phyloP scores from a whole-genome alignment of 2,113 vertebrate species.

The Hylia prasina region DNA sequence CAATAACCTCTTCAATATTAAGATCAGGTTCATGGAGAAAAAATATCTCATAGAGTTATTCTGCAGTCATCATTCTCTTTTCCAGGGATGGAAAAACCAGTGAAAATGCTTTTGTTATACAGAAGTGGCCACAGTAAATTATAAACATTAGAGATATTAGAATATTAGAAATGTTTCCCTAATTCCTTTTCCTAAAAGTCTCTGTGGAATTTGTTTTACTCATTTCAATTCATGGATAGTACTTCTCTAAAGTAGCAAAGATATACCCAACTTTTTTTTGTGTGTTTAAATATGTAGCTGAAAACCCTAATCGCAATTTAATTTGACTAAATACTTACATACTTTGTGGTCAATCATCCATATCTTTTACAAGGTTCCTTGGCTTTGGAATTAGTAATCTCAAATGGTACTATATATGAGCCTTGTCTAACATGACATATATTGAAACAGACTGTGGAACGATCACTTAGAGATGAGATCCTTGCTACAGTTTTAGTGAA shows the following conservation, averaged over 20 bases:
- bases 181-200: background rate
- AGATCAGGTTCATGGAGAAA: background rate
- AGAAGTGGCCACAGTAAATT: background rate
- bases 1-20: background rate
- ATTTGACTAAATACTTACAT: slow-evolving; percentile 79
- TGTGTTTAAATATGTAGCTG: slow-evolving; percentile 68
- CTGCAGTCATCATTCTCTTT: background rate
- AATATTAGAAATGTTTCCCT: background rate
- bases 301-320: slow-evolving; percentile 72
- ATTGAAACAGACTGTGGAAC: slow-evolving; percentile 74
- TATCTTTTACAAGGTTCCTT: slow-evolving; percentile 73
- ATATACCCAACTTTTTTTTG: slow-evolving; percentile 62
- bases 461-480: slow-evolving; percentile 73
- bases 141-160: background rate
- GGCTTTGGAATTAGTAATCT: slow-evolving; percentile 72
- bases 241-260: slow-evolving; percentile 63
- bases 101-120: background rate
- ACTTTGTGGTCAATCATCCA: slow-evolving; percentile 76
- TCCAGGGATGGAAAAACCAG: background rate
- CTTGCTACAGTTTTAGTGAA: slow-evolving; percentile 75
- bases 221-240: slow-evolving; percentile 23
- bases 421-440: slow-evolving; percentile 74
- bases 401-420: slow-evolving; percentile 65
- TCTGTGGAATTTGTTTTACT: background rate
- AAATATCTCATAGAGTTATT: background rate